Evolutionary conservation across 2,113 vertebrate genomes (phyloP).

Genomic region (Lagopus leucura): DNA sequence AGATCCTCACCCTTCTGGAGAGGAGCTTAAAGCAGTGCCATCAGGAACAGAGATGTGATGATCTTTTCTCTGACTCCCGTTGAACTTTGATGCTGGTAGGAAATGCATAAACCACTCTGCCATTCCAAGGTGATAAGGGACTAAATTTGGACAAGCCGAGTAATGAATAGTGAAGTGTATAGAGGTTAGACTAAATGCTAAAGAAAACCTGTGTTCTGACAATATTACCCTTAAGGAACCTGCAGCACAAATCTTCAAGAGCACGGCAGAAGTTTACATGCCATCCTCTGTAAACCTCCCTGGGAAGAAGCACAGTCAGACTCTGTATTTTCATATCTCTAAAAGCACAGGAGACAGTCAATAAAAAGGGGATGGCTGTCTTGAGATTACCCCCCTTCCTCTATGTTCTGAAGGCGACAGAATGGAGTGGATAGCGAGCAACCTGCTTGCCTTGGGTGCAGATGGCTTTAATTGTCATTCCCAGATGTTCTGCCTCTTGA

Average conservation of each 20-base stretch:
- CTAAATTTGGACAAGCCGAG: neutral
- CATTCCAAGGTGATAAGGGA: neutral
- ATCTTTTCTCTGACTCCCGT: neutral
- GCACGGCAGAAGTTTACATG: neutral
- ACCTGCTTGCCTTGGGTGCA: conserved; percentile 76
- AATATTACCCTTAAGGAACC: neutral
- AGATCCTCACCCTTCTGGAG: neutral
- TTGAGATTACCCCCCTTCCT: conserved; percentile 68
- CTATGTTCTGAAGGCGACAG: conserved; percentile 65
- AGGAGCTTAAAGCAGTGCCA: neutral
- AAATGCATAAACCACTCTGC: neutral
- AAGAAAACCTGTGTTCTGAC: neutral
- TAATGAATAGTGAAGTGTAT: rapidly evolving
- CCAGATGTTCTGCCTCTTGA: conserved; percentile 79
- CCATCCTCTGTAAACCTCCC: neutral
- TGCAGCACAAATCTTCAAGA: neutral
- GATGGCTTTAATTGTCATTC: conserved; percentile 79
- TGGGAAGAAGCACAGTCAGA: conserved; percentile 45
- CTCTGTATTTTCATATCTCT: conserved; percentile 63
- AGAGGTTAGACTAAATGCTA: neutral
- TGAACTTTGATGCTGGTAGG: neutral
- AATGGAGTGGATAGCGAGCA: conserved; percentile 70
- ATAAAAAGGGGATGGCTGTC: conserved; percentile 75
- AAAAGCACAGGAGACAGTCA: conserved; percentile 62
- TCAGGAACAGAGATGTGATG: neutral